Percentiles rank a stretch among this genome's conserved stretches.
Evolutionary conservation across 2,888 invertebrate genomes (phyloP).

Genomic region (Tenthredo livida): DNA sequence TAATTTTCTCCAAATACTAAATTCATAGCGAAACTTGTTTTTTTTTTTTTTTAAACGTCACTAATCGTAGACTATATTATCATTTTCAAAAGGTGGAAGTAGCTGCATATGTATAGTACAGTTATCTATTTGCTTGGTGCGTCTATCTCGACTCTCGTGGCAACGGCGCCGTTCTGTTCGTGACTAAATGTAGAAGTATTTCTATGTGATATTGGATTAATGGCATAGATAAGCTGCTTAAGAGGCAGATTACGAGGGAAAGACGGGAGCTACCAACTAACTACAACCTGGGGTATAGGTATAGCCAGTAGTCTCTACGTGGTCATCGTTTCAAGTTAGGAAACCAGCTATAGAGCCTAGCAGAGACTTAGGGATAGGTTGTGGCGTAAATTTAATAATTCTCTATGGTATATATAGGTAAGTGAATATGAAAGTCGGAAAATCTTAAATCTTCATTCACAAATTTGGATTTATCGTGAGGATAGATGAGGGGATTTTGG

Average conservation of each 20-base stretch:
- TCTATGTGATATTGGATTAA: conserved; percentile 43
- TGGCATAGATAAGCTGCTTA: conserved; percentile 45
- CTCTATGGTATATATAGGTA: not conserved
- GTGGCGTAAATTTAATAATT: not conserved
- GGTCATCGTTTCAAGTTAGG: conserved; percentile 13
- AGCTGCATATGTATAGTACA: not conserved
- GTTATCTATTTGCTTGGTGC: not conserved
- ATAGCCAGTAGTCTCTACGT: conserved; percentile 10
- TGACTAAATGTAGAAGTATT: conserved; percentile 43
- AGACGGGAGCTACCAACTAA: conserved; percentile 24
- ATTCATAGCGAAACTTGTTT: not conserved
- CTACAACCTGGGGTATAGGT: conserved; percentile 18
- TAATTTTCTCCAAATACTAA: not conserved
- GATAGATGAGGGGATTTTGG: not conserved
- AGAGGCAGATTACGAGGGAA: conserved; percentile 45
- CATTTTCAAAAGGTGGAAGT: not conserved
- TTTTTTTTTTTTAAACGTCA: not conserved
- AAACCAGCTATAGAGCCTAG: not conserved
- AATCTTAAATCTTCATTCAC: not conserved
- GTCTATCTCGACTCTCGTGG: conserved; percentile 23
- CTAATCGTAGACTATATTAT: not conserved
- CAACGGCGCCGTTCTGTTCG: conserved; percentile 37
- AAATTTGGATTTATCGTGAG: not conserved
- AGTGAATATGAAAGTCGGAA: not conserved
- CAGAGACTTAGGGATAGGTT: not conserved